Percentiles rank a stretch among this genome's conserved stretches.
phyloP scores from a whole-genome alignment of 2,888 invertebrate genomes.

The Cristatella mucedo region DNA sequence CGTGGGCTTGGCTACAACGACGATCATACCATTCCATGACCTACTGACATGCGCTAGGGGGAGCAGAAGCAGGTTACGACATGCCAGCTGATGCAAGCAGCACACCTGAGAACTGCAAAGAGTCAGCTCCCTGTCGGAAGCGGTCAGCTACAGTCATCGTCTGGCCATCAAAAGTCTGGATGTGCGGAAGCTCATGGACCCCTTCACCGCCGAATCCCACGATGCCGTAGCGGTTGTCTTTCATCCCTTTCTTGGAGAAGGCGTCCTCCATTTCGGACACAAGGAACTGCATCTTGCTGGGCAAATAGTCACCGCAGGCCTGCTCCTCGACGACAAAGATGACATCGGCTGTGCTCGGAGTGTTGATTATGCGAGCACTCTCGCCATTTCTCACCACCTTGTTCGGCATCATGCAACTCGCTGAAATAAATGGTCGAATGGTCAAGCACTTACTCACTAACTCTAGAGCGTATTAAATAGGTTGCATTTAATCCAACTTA shows the following conservation, averaged over 20 bases:
- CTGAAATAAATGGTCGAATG: too few species aligned
- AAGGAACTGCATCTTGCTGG: conserved; percentile 21
- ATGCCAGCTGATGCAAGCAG: neutral
- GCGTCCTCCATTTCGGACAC: conserved; percentile 23
- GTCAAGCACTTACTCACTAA: too few species aligned
- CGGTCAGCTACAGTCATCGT: conserved; percentile 11
- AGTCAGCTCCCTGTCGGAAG: neutral
- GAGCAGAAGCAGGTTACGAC: neutral
- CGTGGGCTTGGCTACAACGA: conserved; percentile 8
- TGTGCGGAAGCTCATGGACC: conserved; percentile 47
- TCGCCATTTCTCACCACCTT: too few species aligned
- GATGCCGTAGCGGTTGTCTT: conserved; percentile 50
- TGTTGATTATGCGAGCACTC: too few species aligned
- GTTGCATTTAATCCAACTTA: too few species aligned
- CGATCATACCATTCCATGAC: neutral
- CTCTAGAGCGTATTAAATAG: too few species aligned
- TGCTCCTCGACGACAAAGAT: conserved; percentile 66
- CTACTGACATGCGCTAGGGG: neutral
- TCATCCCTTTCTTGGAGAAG: conserved; percentile 21
- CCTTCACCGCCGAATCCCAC: conserved; percentile 57
- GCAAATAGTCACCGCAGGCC: conserved; percentile 57
- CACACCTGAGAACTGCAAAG: conserved; percentile 5
- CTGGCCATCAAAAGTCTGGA: conserved; percentile 46
- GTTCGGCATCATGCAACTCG: too few species aligned
- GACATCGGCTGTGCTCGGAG: conserved; percentile 69